Evolutionary conservation across 2,888 invertebrate species (phyloP), one percentile per base, ranked within the genome.

Genomic region (Leptothorax acervorum): DNA sequence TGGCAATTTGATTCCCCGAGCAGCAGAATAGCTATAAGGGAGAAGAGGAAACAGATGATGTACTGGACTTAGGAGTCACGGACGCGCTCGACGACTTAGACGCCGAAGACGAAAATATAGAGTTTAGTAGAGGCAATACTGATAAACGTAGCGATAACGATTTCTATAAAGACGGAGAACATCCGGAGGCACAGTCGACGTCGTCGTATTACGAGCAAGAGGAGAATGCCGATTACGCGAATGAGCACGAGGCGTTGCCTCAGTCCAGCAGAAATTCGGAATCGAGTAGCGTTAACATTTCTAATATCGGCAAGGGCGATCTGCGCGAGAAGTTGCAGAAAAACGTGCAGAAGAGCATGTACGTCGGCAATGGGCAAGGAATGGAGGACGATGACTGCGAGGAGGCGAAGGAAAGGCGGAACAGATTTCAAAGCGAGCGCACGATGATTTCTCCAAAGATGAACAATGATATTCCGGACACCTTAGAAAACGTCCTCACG

Each of bases 41-140:
- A 93, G 94, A 95, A 93, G 95, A 95, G 93, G 95, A 95, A 91
- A 94, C 94, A 91, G 95, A 95, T 87, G 95, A 95, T 92, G 94
- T 95, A 75, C 93, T 95, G 94, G 95, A 95, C 91, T 93, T 95
- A 92, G 95, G 95, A 90, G 95, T 95, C 66, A 95, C 94, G 87
- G 95, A 95, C 89, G 94, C 94, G 83, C 93, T 95, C 88, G 94
- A 95, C 91, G 92, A 92, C 87, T 94, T 94, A 93, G 95, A 95
- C 88, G 94, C 91, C 53, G 94, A 95, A 88, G 94, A 94, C 90
- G 94, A 94, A 89, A 94, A 93, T 92, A 87, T 93, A 90, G 93
- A 94, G 73, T 93, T 92, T 92, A 93, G 90, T 91, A 93, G 87
- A 73, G 91, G 90, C 90, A 92, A 91, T 86, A 91, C 91, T 88